Base-by-base conservation (phyloP, 2,797 vertebrate species). In the Lophotriccus pileatus region DNA sequence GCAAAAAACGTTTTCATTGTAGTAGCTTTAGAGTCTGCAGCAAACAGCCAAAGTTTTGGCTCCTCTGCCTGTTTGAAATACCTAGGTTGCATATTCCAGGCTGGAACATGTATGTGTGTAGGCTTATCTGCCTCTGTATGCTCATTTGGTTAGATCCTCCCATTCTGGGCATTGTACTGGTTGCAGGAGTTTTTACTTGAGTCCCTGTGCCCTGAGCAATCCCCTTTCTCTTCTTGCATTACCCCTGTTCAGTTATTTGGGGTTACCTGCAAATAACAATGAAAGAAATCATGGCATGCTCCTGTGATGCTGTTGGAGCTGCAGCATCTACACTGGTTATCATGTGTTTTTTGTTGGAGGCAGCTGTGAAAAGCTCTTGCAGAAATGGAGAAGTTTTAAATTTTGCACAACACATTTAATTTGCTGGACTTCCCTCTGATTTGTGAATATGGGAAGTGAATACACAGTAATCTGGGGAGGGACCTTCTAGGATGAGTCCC, bases 391-490 rank as follows among this genome's bases (percentile, higher is more conserved):
- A 66, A 10, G 4, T 25, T 63, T 72, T 44, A 34, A n/a, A 41
- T 81, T 81, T 75, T 72, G 17, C 20, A 23, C 2, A 7, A 10
- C 0, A 0, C 28, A 15, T 36, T 70, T 77, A 0, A 3, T 90
- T 87, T 68, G 34, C 6, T 50, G 41, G 23, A 14, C 22, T 73
- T 56, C 6, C 4, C 11, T 58, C 79, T 73, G 32, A 27, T 34
- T 77, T 89, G 14, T 63, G 24, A 39, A 36, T 39, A 5, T 80
- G 21, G 15, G 39, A 66, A 70, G 12, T 46, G n/a, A 56, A 76
- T 80, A 17, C 32, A 18, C 22, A 21, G n/a, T 56, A 17, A 55
- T 25, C 16, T 73, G 28, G 10, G 21, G 25, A 36, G 21, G 15
- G 28, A 13, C 18, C 12, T 50, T 62, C 14, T 34, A 36, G 21